Percentiles rank a stretch among this genome's conserved stretches.
phyloP scores from a whole-genome alignment of 2,888 invertebrate species.

The Papilio gigon region DNA sequence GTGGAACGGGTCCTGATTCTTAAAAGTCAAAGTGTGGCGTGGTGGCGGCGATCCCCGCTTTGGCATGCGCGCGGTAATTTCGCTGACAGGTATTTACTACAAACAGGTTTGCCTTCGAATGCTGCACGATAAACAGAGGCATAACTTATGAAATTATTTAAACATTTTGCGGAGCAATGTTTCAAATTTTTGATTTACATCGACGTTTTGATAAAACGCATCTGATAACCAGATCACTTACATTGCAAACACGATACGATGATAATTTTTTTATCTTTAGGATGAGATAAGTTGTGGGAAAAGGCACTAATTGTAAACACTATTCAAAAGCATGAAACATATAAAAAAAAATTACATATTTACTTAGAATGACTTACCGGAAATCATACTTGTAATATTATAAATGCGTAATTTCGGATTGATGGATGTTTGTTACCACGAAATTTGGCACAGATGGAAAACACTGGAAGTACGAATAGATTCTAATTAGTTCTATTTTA shows the following conservation, averaged over 20 bases:
- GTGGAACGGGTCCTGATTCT: neutral
- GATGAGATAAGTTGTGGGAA: constrained; percentile 2
- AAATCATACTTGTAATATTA: too few relatives aligned
- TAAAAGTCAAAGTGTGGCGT: neutral
- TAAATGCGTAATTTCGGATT: too few relatives aligned
- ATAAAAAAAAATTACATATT: too few relatives aligned
- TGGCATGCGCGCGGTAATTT: constrained; percentile 48
- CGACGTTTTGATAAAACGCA: neutral
- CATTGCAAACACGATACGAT: neutral
- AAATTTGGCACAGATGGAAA: too few relatives aligned
- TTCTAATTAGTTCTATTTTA: too few relatives aligned
- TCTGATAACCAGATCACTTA: neutral
- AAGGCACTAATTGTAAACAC: too few relatives aligned
- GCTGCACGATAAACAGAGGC: constrained; percentile 48
- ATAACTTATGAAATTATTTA: constrained; percentile 43
- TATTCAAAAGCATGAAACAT: too few relatives aligned
- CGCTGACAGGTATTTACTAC: constrained; percentile 53
- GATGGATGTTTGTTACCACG: too few relatives aligned
- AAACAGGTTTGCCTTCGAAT: constrained; percentile 63
- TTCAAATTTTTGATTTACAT: neutral
- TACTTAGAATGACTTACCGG: too few relatives aligned
- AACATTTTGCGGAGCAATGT: neutral
- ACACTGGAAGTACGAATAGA: too few relatives aligned
- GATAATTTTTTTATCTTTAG: neutral
- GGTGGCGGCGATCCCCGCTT: constrained; percentile 45